phyloP scores from a whole-genome alignment of 1,140 invertebrate species.

The Calephelis nemesis region DNA sequence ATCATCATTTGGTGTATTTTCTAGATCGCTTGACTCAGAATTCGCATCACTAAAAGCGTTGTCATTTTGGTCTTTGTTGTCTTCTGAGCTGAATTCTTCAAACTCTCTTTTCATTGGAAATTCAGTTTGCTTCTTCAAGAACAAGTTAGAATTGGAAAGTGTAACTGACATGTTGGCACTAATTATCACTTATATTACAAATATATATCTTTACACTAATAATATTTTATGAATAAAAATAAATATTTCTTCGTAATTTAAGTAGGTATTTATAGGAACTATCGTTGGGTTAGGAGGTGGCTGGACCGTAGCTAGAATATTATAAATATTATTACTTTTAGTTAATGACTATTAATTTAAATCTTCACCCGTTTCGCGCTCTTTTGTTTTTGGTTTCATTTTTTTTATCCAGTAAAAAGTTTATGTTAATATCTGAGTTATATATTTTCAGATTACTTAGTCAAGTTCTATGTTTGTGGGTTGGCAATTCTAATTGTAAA shows the following conservation, averaged over 20 bases:
- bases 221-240: conserved; percentile 67
- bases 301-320: conserved; percentile 59
- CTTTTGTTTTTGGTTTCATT: conserved; percentile 3
- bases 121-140: conserved; percentile 65
- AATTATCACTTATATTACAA: conserved; percentile 50
- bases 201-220: conserved; percentile 61
- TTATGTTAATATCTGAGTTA: too few relatives aligned
- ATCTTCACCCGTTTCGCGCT: conserved; percentile 51
- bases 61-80: conserved; percentile 57
- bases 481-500: too few relatives aligned
- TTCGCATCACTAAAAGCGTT: conserved; percentile 57
- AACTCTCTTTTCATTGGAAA: conserved; percentile 70
- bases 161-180: conserved; percentile 72
- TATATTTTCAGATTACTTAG: too few relatives aligned
- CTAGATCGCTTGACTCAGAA: conserved; percentile 68
- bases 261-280: conserved; percentile 80
- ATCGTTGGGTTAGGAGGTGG: conserved; percentile 77
- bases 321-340: conserved; percentile 27
- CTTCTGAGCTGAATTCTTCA: conserved; percentile 58
- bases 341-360: conserved; percentile 29
- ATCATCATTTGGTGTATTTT: conserved; percentile 67
- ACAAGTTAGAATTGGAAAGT: conserved; percentile 60
- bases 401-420: too few relatives aligned
- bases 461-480: too few relatives aligned
- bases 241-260: conserved; percentile 72